phyloP scores from a whole-genome alignment of 2,113 vertebrate species.

The Dipodomys stephensi region DNA sequence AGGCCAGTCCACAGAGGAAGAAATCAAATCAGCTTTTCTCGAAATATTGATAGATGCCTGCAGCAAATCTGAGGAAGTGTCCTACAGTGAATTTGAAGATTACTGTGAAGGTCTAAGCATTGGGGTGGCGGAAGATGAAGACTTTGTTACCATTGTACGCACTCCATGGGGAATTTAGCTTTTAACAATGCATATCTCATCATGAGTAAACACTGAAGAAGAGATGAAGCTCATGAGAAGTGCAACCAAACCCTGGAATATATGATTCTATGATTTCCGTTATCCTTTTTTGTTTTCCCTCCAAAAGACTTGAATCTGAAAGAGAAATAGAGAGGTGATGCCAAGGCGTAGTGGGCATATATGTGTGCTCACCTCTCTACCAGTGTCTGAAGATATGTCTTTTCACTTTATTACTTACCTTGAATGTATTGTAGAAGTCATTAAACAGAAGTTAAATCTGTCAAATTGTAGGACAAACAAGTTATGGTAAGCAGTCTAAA shows the following conservation, averaged over 20 bases:
- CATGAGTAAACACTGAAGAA: background rate
- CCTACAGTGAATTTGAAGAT: conserved; percentile 91
- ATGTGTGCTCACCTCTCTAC: background rate
- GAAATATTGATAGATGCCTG: conserved; percentile 86
- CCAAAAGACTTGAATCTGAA: background rate
- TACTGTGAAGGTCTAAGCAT: conserved; percentile 92
- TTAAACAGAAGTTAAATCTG: background rate
- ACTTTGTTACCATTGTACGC: conserved; percentile 87
- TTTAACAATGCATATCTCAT: background rate
- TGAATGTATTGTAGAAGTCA: conserved; percentile 53
- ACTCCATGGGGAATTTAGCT: conserved; percentile 89
- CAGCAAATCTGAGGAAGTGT: conserved; percentile 84
- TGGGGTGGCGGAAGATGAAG: conserved; percentile 85
- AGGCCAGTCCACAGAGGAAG: conserved; percentile 87
- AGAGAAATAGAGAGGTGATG: conserved; percentile 10
- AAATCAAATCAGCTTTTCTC: conserved; percentile 86
- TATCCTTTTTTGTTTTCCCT: conserved; percentile 29
- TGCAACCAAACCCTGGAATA: background rate
- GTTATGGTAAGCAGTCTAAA: background rate
- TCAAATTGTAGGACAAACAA: background rate
- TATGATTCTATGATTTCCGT: conserved; percentile 19
- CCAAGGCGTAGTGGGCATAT: background rate
- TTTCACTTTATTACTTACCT: conserved; percentile 18
- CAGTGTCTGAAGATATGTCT: background rate
- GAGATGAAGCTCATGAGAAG: conserved; percentile 44